phyloP scores from a whole-genome alignment of 2,113 vertebrate species.

The Trichechus manatus region DNA sequence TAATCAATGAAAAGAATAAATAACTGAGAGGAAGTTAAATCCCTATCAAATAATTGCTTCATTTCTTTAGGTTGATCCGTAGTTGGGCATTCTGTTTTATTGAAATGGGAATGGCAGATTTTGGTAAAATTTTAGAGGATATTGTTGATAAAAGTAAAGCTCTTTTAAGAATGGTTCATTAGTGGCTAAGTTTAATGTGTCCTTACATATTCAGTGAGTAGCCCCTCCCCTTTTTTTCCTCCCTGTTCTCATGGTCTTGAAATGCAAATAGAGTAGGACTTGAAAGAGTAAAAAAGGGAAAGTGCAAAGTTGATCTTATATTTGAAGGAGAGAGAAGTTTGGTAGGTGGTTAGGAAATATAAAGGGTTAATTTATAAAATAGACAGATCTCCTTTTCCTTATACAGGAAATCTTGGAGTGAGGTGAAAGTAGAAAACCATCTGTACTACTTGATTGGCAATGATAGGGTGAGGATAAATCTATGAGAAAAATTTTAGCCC shows the following conservation, averaged over 20 bases:
- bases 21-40: neutral
- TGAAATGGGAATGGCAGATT: neutral
- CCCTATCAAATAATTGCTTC: neutral
- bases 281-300: neutral
- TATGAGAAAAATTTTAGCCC: neutral
- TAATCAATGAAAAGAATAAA: neutral
- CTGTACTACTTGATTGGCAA: neutral
- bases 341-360: neutral
- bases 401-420: neutral
- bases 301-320: neutral
- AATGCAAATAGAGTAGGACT: neutral
- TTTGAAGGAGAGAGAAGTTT: neutral
- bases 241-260: neutral
- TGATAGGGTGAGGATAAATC: neutral
- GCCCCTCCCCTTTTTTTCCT: neutral
- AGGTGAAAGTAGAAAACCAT: neutral
- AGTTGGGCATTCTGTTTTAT: neutral
- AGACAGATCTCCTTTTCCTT: neutral
- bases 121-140: neutral
- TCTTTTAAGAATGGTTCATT: neutral
- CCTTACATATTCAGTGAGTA: neutral
- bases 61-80: neutral
- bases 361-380: neutral
- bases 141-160: neutral
- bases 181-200: neutral